A percentile compares a stretch with the other conserved stretches of the same genome.
phyloP scores from a whole-genome alignment of 2,888 invertebrate species.

The Cheilosia vulpina region DNA sequence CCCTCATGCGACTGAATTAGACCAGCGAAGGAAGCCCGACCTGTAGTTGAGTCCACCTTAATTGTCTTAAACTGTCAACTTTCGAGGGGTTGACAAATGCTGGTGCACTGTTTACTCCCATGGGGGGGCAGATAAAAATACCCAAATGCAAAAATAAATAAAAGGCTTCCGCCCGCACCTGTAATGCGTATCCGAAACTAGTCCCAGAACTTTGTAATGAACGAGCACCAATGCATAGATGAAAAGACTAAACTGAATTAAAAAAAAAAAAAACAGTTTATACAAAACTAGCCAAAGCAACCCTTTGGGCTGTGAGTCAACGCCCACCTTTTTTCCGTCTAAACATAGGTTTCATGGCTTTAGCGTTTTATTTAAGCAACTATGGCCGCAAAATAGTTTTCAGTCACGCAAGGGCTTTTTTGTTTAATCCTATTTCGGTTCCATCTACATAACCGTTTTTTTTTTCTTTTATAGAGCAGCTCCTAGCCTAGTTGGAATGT shows the following conservation, averaged over 20 bases:
- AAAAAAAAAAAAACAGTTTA: background rate
- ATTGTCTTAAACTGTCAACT: background rate
- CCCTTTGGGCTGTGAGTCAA: slow-evolving; percentile 1
- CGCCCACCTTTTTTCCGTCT: slow-evolving; percentile 28
- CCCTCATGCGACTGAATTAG: slow-evolving; percentile 12
- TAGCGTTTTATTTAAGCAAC: slow-evolving; percentile 25
- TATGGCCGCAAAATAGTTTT: slow-evolving; percentile 40
- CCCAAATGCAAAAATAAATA: slow-evolving; percentile 4
- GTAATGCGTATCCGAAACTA: slow-evolving; percentile 7
- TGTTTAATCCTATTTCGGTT: slow-evolving; percentile 11
- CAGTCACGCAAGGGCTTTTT: slow-evolving; percentile 62
- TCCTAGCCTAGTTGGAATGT: background rate
- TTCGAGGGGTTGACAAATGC: slow-evolving; percentile 2
- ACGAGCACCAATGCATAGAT: background rate
- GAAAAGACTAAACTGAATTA: background rate
- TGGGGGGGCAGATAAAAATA: background rate
- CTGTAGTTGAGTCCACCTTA: background rate
- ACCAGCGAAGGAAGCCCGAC: background rate
- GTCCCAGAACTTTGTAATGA: slow-evolving; percentile 4
- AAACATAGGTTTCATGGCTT: slow-evolving; percentile 58
- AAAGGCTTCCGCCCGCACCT: slow-evolving; percentile 18
- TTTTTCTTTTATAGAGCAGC: background rate
- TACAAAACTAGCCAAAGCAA: slow-evolving; percentile 8
- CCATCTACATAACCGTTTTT: background rate
- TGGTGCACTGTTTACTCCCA: background rate